A percentile compares a stretch with the other conserved stretches of the same genome.
phyloP scores from a whole-genome alignment of 2,888 invertebrate species.

The Tetrapedia diversipes region DNA sequence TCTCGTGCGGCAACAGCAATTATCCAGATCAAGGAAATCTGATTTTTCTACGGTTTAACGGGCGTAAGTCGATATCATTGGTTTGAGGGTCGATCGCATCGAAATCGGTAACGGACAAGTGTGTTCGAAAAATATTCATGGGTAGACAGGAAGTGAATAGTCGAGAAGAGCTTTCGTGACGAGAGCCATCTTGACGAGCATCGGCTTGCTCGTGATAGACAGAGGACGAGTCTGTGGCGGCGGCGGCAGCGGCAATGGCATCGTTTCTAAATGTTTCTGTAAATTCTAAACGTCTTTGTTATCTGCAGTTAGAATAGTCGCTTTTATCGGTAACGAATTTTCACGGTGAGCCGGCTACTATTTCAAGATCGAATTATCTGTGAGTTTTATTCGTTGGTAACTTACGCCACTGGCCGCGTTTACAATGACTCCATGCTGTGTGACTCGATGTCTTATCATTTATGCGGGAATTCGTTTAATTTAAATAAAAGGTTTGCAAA shows the following conservation, averaged over 20 bases:
- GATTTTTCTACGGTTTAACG: slow-evolving; percentile 55
- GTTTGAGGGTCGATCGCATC: slow-evolving; percentile 40
- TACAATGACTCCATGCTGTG: slow-evolving; percentile 67
- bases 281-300: slow-evolving; percentile 40
- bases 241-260: slow-evolving; percentile 66
- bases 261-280: slow-evolving; percentile 60
- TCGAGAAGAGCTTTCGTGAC: slow-evolving; percentile 61
- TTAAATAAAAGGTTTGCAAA: slow-evolving; percentile 55
- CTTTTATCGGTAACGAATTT: slow-evolving; percentile 31
- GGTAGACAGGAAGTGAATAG: slow-evolving; percentile 70
- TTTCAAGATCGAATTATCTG: slow-evolving; percentile 55
- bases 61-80: slow-evolving; percentile 62
- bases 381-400: slow-evolving; percentile 66
- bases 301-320: slow-evolving; percentile 42
- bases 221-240: slow-evolving; percentile 60
- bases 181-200: slow-evolving; percentile 77
- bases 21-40: slow-evolving; percentile 59
- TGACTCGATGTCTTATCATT: slow-evolving; percentile 58
- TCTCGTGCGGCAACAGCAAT: slow-evolving; percentile 65
- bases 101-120: slow-evolving; percentile 60
- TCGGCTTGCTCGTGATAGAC: slow-evolving; percentile 73
- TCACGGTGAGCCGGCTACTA: slow-evolving; percentile 43
- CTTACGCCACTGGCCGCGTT: slow-evolving; percentile 73
- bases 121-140: slow-evolving; percentile 72
- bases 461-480: slow-evolving; percentile 71